Conservation (phyloP, 1,140 invertebrate species). For the Cryptotermes secundus region DNA sequence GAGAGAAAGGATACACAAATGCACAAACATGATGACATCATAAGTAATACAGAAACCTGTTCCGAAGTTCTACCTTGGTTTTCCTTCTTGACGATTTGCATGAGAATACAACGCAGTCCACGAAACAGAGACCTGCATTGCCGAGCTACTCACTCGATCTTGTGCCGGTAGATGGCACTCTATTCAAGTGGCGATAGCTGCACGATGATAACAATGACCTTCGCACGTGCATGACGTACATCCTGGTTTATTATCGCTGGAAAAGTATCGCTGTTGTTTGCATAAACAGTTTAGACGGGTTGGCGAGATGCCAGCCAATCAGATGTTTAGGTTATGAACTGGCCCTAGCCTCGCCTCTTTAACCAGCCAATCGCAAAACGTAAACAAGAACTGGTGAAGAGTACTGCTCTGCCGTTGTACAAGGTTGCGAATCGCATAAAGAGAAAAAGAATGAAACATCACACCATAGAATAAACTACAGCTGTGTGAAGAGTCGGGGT, state of each 20-base stretch:
- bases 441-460: background rate
- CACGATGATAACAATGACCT: slow-evolving; percentile 12
- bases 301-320: background rate
- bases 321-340: background rate
- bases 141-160: too few species aligned
- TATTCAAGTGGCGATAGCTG: background rate
- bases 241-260: background rate
- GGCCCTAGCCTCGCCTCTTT: slow-evolving; percentile 11
- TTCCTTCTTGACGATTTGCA: too few species aligned
- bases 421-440: background rate
- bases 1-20: too few species aligned
- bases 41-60: too few species aligned
- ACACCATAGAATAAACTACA: too few species aligned
- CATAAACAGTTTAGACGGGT: background rate
- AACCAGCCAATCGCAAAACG: background rate
- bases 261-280: background rate
- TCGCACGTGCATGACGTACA: background rate
- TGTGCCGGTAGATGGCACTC: too few species aligned
- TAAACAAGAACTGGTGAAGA: background rate
- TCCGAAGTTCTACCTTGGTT: too few species aligned
- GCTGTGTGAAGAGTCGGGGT: too few species aligned
- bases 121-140: too few species aligned
- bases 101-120: too few species aligned
- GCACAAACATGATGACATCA: too few species aligned
- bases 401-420: background rate